These are phyloP conservation scores for Epinotia brunnichana DNA, from an alignment of 2,888 invertebrate species.

Conservation along the genomic window DNA sequence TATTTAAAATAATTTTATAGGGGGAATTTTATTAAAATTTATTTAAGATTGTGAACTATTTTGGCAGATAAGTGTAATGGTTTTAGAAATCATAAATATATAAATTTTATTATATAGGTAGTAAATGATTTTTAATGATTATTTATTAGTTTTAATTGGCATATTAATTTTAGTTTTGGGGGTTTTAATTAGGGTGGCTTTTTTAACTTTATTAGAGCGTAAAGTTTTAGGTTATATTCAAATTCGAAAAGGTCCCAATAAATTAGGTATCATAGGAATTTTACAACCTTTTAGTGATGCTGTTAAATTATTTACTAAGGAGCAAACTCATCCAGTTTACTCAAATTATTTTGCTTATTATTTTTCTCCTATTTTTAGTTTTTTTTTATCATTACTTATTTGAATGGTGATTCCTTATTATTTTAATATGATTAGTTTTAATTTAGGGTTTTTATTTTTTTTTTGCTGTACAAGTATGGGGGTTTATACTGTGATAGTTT, in stretches of 20 bases:
- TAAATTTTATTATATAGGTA: constrained; percentile 82
- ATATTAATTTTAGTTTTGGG: constrained; percentile 83
- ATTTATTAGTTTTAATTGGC: constrained; percentile 69
- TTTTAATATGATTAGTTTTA: constrained; percentile 81
- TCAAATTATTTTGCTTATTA: constrained; percentile 86
- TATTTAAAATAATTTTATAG: constrained; percentile 81
- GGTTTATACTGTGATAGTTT: constrained; percentile 85
- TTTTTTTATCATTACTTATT: constrained; percentile 84
- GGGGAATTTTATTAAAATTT: constrained; percentile 63
- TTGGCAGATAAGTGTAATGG: constrained; percentile 88
- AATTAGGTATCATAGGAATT: constrained; percentile 85
- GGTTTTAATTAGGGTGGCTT: constrained; percentile 86
- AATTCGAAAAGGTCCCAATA: constrained; percentile 89
- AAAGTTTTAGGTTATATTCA: constrained; percentile 89
- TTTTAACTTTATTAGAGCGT: constrained; percentile 89
- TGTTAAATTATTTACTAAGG: constrained; percentile 88
- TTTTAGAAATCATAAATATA: constrained; percentile 87
- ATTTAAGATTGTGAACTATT: constrained; percentile 67
- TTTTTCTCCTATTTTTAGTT: constrained; percentile 83
- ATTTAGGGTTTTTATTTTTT: constrained; percentile 86
- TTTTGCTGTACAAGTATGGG: constrained; percentile 85
- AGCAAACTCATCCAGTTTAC: constrained; percentile 81
- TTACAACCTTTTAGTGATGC: constrained; percentile 89
- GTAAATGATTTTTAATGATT: constrained; percentile 79
- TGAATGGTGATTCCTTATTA: constrained; percentile 85